Evolutionary conservation across 2,797 vertebrate genomes (phyloP), one percentile per base, ranked within the genome.

Genomic region (Pelodytes ibericus): DNA sequence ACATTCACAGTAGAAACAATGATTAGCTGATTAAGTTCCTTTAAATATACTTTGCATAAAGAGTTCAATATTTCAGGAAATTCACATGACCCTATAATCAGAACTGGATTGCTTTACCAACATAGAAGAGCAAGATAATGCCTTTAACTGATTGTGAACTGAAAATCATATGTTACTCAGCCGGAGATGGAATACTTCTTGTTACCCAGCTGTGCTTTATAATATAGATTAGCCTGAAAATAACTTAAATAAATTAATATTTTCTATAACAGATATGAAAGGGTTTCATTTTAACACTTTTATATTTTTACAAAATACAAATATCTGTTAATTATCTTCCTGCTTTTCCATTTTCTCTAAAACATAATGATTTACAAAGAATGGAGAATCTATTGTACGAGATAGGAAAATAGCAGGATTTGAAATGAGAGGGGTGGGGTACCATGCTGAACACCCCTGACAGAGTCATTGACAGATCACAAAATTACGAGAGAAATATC

Each of bases 401-500:
- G 39, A 51, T 29, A 71, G 51, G 26, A 18, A 20, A 36, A 56
- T 61, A 41, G 20, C 27, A 3, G 57, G 56, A 69, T 51, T 68
- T 58, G 29, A n/a, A 63, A 29, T 15, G 27, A 30, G 15, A 27
- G 33, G 27, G 33, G 11, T 27, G 47, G 25, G 41, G 11, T 15
- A 44, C 16, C 22, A 11, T 18, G 49, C 49, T 33, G 24, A 16
- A 2, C 18, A 29, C 30, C 33, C 8, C n/a, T 15, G 25, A 65
- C 4, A 29, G n/a, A 59, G 39, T 30, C 41, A 44, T 44, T 44
- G n/a, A 44, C 41, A 10, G 15, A 44, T 3, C 41, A 44, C 11
- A 9, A n/a, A 44, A 2, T 44, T 1, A 44, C 22, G 10, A 56
- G 26, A 26, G 1, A 71, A 18, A 27, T 64, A 59, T 15, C 59